Evolutionary conservation across 2,888 invertebrate genomes (phyloP), one percentile per base, ranked within the genome.

Genomic region (Papilio elwesi): DNA sequence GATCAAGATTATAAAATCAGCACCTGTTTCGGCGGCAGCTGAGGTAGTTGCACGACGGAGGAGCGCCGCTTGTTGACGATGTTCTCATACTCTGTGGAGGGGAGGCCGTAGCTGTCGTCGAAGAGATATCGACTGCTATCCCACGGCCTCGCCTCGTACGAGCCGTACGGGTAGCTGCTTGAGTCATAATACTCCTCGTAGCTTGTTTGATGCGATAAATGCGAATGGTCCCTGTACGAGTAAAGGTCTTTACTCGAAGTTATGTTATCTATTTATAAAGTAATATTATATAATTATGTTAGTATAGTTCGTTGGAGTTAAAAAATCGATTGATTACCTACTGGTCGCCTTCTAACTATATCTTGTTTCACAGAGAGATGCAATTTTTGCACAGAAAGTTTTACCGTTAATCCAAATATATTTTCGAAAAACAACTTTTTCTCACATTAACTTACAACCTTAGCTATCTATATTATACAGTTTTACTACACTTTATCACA

Each of bases 121-220:
- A 85, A 87, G 81, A 90, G 87, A 82, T 90, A 93, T 76, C 88
- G 94, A 87, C 96, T 96, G 26, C 26, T 26, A 96, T 96, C 97
- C 81, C 96, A 96, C 80, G 96, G 96, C 11, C 96, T 92, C 79
- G 96, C 95, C 83, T 96, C 96, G 74, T 96, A 96, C 5, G 87
- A 87, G 6, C 88, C 83, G 81, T 89, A 91, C 70, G 90, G 95
- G 82, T 95, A 96, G 78, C 95, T 95, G 73, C 94, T 94, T 47
- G 95, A 94, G 87, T 96, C 96, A 85, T 92, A 96, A 84, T 94
- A 96, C 87, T 96, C 96, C 76, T 96, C 96, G 81, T 95, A 95
- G 86, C 95, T 95, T 9, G 82, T 76, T 81, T 94, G 93, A 71
- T 93, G 91, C 68, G 92, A 89, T 83, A 94, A 82, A 81, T 90